Percentiles rank a stretch among this genome's conserved stretches.
Conservation (phyloP, 2,113 vertebrate species). For the Polypterus senegalus region DNA sequence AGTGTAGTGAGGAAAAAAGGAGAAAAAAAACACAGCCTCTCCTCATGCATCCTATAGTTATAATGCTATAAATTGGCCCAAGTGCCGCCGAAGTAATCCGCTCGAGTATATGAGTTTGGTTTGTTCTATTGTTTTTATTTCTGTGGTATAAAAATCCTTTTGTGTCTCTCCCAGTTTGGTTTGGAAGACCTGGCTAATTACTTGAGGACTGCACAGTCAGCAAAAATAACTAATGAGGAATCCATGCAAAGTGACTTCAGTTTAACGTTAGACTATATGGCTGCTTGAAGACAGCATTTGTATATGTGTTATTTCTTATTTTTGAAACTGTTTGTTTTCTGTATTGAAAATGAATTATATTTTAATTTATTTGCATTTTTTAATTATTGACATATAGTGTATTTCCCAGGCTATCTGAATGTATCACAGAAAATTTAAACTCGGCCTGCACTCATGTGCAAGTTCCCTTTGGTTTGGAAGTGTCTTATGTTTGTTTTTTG, state of each 20-base stretch:
- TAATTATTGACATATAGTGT: no score
- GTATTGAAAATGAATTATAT: no score
- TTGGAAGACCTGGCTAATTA: slow-evolving; percentile 16
- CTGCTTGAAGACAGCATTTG: no score
- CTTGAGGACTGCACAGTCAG: not conserved
- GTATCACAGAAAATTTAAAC: no score
- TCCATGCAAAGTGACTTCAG: slow-evolving; percentile 26
- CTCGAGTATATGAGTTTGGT: slow-evolving; percentile 5
- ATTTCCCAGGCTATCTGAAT: no score
- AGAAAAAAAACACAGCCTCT: not conserved
- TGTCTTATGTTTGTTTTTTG: no score
- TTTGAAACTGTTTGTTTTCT: no score
- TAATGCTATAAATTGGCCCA: not conserved
- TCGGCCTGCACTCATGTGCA: no score
- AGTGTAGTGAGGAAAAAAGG: not conserved
- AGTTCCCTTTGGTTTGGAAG: no score
- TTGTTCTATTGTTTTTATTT: slow-evolving; percentile 12
- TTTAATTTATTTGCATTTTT: no score
- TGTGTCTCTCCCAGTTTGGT: slow-evolving; percentile 6
- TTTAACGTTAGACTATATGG: not conserved
- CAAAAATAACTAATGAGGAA: slow-evolving; percentile 15
- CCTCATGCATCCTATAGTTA: slow-evolving; percentile 7
- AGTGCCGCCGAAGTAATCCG: slow-evolving; percentile 1
- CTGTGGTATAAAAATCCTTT: not conserved
- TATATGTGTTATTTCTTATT: no score